Percentiles rank a stretch among this genome's conserved stretches.
phyloP scores from a whole-genome alignment of 1,140 invertebrate genomes.

The Apolygus lucorum region DNA sequence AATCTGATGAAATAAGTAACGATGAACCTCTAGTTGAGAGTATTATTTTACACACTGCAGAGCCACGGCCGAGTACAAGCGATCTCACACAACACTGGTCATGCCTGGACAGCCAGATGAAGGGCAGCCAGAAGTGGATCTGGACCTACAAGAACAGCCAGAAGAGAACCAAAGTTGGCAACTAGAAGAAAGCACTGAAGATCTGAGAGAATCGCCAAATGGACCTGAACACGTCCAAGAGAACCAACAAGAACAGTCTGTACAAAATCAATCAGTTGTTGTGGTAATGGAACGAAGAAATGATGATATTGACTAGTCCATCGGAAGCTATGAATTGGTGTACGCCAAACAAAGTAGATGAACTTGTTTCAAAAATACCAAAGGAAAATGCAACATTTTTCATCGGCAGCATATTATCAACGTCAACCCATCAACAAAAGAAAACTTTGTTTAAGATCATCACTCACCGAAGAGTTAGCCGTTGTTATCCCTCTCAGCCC shows the following conservation, averaged over 20 bases:
- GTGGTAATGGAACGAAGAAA: background rate
- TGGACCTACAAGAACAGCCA: background rate
- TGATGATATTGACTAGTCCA: background rate
- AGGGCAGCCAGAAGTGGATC: background rate
- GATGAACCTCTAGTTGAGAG: background rate
- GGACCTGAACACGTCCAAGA: background rate
- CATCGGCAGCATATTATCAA: background rate
- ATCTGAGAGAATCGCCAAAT: background rate
- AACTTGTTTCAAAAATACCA: background rate
- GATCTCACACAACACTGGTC: background rate
- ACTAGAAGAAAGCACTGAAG: background rate
- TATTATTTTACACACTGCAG: too few relatives aligned
- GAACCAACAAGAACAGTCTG: background rate
- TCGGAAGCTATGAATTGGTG: background rate
- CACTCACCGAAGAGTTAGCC: background rate
- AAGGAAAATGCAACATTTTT: background rate
- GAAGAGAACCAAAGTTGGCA: background rate
- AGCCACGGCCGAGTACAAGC: too few relatives aligned
- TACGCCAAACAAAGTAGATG: background rate
- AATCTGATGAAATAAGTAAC: background rate
- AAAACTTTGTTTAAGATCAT: background rate
- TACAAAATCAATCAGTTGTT: background rate
- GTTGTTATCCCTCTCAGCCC: background rate
- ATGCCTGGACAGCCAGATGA: background rate
- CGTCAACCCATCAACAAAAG: background rate